phyloP scores from a whole-genome alignment of 2,888 invertebrate genomes.

The Argyra leucocephala region DNA sequence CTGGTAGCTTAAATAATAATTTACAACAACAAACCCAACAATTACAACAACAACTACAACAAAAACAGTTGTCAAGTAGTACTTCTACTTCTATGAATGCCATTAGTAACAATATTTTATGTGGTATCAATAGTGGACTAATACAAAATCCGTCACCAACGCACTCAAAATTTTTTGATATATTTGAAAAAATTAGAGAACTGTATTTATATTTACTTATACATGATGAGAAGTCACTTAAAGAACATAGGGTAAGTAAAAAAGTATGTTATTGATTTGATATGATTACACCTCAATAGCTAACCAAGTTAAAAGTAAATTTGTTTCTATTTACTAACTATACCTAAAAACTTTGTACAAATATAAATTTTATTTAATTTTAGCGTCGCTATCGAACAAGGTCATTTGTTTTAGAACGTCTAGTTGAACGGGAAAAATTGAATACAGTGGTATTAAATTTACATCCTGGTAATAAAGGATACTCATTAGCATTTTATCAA shows the following conservation, averaged over 20 bases:
- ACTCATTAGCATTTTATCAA: slow-evolving; percentile 50
- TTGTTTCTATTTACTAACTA: too few relatives aligned
- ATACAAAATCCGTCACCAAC: slow-evolving; percentile 21
- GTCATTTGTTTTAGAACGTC: slow-evolving; percentile 70
- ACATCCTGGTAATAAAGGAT: slow-evolving; percentile 86
- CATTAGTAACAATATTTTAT: not conserved
- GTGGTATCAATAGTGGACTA: slow-evolving; percentile 13
- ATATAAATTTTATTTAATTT: slow-evolving; percentile 18
- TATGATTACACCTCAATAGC: too few relatives aligned
- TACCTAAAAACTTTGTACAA: too few relatives aligned
- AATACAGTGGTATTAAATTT: slow-evolving; percentile 84
- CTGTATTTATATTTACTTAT: slow-evolving; percentile 38
- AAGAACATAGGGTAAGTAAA: slow-evolving; percentile 39
- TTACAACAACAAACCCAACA: slow-evolving; percentile 15
- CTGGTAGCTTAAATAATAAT: slow-evolving; percentile 8
- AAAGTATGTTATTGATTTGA: too few relatives aligned
- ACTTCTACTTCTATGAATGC: not conserved
- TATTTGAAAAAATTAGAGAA: slow-evolving; percentile 42
- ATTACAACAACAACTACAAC: slow-evolving; percentile 17
- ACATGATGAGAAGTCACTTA: slow-evolving; percentile 39
- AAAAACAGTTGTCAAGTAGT: not conserved
- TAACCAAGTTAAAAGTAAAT: too few relatives aligned
- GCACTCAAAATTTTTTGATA: slow-evolving; percentile 36
- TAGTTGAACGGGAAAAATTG: slow-evolving; percentile 74
- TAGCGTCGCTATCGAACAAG: slow-evolving; percentile 43